A percentile compares a stretch with the other conserved stretches of the same genome.
These are phyloP conservation scores for Toxotes chatareus DNA, from an alignment of 2,113 vertebrate genomes.

Conservation along the genomic window DNA sequence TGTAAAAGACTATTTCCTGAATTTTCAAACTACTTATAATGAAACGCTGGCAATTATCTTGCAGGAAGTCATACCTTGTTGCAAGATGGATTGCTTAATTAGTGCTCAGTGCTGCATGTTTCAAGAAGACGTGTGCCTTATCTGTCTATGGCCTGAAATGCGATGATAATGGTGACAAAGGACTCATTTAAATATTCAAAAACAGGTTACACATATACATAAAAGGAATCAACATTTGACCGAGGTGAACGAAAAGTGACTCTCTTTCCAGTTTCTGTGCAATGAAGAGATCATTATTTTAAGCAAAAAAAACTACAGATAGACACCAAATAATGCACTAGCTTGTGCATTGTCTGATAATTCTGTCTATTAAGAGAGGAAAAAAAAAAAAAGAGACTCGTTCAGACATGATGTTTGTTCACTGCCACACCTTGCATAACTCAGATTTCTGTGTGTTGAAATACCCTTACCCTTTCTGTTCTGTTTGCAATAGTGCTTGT, in stretches of 20 bases:
- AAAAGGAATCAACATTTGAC: neutral
- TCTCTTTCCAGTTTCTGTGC: neutral
- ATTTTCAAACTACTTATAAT: neutral
- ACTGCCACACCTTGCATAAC: constrained; percentile 41
- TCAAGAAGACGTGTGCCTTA: no score
- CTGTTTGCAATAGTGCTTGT: neutral
- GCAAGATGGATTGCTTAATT: no score
- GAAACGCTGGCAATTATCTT: neutral
- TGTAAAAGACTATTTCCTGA: neutral
- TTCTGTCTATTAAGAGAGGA: neutral
- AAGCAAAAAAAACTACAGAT: neutral
- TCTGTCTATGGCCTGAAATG: neutral
- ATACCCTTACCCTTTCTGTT: constrained; percentile 7
- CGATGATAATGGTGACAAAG: neutral
- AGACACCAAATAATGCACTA: neutral
- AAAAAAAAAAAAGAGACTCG: neutral
- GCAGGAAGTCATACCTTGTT: neutral
- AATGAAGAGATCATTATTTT: neutral
- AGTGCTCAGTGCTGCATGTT: no score
- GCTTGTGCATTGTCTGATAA: neutral
- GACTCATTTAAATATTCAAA: neutral
- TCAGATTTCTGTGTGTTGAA: constrained; percentile 13
- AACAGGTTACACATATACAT: neutral
- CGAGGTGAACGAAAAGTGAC: neutral
- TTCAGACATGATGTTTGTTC: constrained; percentile 26